Base-by-base conservation (phyloP, 2,797 vertebrate genomes). In the Pitangus sulphuratus region DNA sequence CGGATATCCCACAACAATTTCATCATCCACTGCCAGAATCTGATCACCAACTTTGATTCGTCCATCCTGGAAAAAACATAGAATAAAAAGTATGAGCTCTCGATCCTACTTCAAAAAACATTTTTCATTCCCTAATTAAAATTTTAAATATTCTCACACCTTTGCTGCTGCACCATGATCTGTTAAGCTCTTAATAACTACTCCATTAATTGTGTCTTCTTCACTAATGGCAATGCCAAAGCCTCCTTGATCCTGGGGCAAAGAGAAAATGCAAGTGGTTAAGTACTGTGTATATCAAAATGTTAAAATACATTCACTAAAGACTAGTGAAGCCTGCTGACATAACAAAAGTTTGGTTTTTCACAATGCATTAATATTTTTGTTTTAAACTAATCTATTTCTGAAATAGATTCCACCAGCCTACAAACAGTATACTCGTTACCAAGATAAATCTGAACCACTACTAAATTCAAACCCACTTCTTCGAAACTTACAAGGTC, bases 141-240 rank as follows among this genome's bases (percentile, higher is more conserved):
- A 39, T 79, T 82, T 93, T 56, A 78, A 70, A 87, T 0, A 0
- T 72, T 74, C 37, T 50, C 95, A 84, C 95, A 99, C 99, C 97
- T 98, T 98, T 65, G 96, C 97, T 31, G 98, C 98, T 9, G 98
- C 97, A 81, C 98, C 99, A 26, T 98, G 96, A 90, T 99, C 99
- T 74, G 98, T 98, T 78, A 98, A 93, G 76, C 98, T 99, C 95
- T 98, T 98, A 90, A 99, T 95, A 91, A 98, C 94, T 58, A 98
- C 98, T 50, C 98, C 99, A 8, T 87, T 96, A 48, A 97, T 80
- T 0, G 98, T 98, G 79, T 98, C 98, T 56, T 98, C 98, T 69
- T 99, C 99, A 84, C 98, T 98, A 92, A 99, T 98, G 48, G 98
- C 98, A 93, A 99, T 98, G 80, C 98, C 99, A 42, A 98, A 97